A percentile compares a stretch with the other conserved stretches of the same genome.
These are phyloP conservation scores for Gari tellinella DNA, from an alignment of 2,888 invertebrate genomes.

Conservation along the genomic window DNA sequence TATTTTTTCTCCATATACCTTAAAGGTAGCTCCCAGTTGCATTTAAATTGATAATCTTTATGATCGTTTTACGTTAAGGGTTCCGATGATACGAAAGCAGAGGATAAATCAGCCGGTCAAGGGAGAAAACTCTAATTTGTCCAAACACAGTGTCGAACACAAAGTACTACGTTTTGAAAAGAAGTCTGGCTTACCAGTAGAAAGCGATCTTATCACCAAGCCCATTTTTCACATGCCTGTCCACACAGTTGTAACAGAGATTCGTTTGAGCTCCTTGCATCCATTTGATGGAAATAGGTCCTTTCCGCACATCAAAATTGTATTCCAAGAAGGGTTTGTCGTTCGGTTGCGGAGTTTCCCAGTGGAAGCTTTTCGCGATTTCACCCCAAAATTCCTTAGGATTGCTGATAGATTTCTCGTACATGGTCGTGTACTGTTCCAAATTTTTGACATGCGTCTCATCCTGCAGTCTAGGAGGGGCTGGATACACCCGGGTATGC, in stretches of 20 bases:
- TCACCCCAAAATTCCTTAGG: constrained; percentile 97
- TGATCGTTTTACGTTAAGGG: too few relatives aligned
- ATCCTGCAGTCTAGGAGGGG: constrained; percentile 73
- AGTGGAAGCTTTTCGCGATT: constrained; percentile 96
- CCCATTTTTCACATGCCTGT: constrained; percentile 95
- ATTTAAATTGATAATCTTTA: too few relatives aligned
- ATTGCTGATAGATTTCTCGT: constrained; percentile 93
- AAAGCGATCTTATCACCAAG: constrained; percentile 95
- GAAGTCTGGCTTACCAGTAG: constrained; percentile 95
- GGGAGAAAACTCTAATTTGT: too few relatives aligned
- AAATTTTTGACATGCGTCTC: constrained; percentile 88
- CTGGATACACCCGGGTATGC: constrained; percentile 46
- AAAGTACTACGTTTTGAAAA: too few relatives aligned
- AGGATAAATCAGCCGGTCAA: too few relatives aligned
- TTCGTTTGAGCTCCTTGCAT: constrained; percentile 98
- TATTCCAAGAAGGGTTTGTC: constrained; percentile 93
- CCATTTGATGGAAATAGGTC: constrained; percentile 96
- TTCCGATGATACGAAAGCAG: too few relatives aligned
- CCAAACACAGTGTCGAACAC: too few relatives aligned
- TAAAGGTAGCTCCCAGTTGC: too few relatives aligned
- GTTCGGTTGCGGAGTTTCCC: constrained; percentile 89
- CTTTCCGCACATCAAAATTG: constrained; percentile 95
- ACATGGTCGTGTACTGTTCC: constrained; percentile 92
- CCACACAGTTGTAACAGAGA: constrained; percentile 97
- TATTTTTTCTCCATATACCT: too few relatives aligned